Conservation (phyloP, 2,888 invertebrate species). For the Amphipyra tragopoginis region DNA sequence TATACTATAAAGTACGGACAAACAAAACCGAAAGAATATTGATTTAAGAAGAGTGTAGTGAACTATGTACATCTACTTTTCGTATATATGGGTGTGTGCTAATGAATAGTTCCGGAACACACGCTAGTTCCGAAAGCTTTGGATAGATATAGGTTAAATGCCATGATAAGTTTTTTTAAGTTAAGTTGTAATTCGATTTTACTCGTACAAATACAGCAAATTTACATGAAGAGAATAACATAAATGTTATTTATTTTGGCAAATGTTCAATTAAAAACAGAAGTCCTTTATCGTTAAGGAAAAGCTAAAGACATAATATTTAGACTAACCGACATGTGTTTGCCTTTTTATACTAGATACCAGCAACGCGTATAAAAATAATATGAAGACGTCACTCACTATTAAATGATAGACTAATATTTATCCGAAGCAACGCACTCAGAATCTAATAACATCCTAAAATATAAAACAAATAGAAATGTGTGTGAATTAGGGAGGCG, state of each 20-base stretch:
- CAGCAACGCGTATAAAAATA: constrained; percentile 14
- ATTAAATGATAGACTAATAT: constrained; percentile 30
- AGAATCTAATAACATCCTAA: constrained; percentile 59
- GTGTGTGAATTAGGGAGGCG: constrained; percentile 62
- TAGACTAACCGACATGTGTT: constrained; percentile 24
- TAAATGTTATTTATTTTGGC: constrained; percentile 16
- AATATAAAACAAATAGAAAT: constrained; percentile 72
- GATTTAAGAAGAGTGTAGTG: constrained; percentile 1
- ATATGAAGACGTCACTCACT: constrained; percentile 20
- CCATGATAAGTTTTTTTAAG: constrained; percentile 28
- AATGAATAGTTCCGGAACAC: constrained; percentile 23
- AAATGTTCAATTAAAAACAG: constrained; percentile 6
- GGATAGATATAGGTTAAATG: constrained; percentile 37
- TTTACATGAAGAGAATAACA: not conserved
- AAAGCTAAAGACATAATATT: constrained; percentile 30
- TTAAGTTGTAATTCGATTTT: not conserved
- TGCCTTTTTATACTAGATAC: constrained; percentile 10
- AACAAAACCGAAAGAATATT: constrained; percentile 8
- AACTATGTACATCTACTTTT: constrained; percentile 10
- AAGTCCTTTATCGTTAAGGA: constrained; percentile 8
- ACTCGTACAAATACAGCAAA: not conserved
- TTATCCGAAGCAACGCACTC: constrained; percentile 25
- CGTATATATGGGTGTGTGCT: constrained; percentile 27
- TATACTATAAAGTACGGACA: not conserved
- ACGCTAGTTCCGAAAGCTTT: constrained; percentile 37